Percentiles rank a stretch among this genome's conserved stretches.
These are phyloP conservation scores for Simalia tracyae DNA, from an alignment of 2,797 vertebrate species.

Conservation along the genomic window DNA sequence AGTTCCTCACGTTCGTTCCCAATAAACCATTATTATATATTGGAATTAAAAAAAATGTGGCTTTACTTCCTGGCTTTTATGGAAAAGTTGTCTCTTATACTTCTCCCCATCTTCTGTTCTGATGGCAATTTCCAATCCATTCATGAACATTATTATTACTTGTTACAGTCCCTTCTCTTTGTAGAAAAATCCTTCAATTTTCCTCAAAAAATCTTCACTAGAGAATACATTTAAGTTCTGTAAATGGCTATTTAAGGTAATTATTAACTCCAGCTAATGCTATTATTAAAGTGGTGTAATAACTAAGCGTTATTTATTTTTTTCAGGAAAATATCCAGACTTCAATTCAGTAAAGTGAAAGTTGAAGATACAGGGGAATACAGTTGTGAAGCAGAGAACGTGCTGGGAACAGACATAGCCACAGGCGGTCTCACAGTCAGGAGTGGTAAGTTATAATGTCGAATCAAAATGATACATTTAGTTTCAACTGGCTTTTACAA, in stretches of 20 bases:
- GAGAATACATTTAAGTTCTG: neutral
- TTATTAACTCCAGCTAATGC: neutral
- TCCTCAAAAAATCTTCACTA: neutral
- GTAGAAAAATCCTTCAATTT: neutral
- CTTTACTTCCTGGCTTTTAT: neutral
- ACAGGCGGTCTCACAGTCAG: slow-evolving; percentile 91
- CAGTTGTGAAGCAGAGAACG: slow-evolving; percentile 93
- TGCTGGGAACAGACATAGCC: slow-evolving; percentile 86
- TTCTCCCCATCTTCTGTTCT: neutral
- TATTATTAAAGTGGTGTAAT: neutral
- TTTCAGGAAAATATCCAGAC: slow-evolving; percentile 92
- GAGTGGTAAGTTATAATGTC: slow-evolving; percentile 84
- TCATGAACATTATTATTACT: neutral
- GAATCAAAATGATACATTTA: neutral
- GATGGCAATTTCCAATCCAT: neutral
- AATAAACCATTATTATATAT: neutral
- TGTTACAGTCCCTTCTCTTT: neutral
- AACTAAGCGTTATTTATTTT: slow-evolving; percentile 24
- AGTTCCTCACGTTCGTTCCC: neutral
- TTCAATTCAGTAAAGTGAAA: slow-evolving; percentile 92
- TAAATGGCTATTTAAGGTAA: neutral
- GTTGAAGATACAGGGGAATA: slow-evolving; percentile 96
- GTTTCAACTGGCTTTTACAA: neutral
- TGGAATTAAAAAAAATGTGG: neutral
- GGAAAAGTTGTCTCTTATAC: neutral